phyloP scores from a whole-genome alignment of 2,113 vertebrate species.

The Cyphomyrus discorhynchus region DNA sequence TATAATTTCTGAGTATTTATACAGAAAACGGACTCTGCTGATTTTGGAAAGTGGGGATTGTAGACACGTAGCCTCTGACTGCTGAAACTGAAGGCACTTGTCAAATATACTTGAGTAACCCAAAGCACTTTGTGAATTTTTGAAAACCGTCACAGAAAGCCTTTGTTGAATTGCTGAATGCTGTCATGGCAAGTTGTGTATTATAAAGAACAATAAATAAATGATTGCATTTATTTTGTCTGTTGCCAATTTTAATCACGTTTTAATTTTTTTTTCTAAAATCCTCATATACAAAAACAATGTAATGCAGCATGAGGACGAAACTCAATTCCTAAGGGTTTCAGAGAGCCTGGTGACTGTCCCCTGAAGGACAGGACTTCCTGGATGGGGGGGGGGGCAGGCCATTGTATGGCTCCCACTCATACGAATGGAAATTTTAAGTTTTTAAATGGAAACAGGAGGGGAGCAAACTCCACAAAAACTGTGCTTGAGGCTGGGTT shows the following conservation, averaged over 20 bases:
- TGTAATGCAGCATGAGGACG: neutral
- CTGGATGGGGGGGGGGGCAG: neutral
- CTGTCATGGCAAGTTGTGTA: neutral
- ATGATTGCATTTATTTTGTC: slow-evolving; percentile 45
- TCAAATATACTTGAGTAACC: slow-evolving; percentile 35
- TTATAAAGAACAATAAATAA: slow-evolving; percentile 42
- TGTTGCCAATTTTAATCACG: neutral
- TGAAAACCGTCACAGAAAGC: slow-evolving; percentile 17
- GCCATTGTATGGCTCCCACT: neutral
- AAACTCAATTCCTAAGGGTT: neutral
- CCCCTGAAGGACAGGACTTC: neutral
- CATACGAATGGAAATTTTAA: neutral
- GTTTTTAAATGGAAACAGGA: neutral
- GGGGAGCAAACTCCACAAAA: neutral
- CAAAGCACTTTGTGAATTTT: slow-evolving; percentile 29
- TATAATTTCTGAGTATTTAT: slow-evolving; percentile 7
- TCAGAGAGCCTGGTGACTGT: neutral
- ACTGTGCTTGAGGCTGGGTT: neutral
- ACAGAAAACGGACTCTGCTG: slow-evolving; percentile 23
- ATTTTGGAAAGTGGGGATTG: slow-evolving; percentile 18
- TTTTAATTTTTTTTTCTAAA: neutral
- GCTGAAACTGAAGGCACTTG: slow-evolving; percentile 40
- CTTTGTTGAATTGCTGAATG: slow-evolving; percentile 19
- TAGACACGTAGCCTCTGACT: slow-evolving; percentile 22
- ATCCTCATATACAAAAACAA: neutral